A percentile compares a stretch with the other conserved stretches of the same genome.
Conservation (phyloP, 1,140 invertebrate species). For the Nasonia giraulti region DNA sequence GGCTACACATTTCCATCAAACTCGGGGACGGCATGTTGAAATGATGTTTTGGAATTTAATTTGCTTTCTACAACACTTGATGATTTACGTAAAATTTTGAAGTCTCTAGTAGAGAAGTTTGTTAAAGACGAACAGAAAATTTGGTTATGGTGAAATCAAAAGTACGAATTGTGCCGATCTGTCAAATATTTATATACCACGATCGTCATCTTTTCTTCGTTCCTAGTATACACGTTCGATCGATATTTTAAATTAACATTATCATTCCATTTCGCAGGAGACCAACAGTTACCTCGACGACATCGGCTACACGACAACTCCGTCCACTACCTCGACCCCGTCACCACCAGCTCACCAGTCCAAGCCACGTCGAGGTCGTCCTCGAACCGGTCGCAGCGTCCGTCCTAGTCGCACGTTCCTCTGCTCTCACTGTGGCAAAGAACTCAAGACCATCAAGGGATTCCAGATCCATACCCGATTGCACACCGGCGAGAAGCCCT, state of each 20-base stretch:
- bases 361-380: slow-evolving; percentile 33
- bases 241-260: too few species aligned
- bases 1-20: slow-evolving; percentile 5
- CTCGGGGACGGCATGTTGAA: slow-evolving; percentile 37
- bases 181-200: neutral
- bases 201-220: slow-evolving; percentile 23
- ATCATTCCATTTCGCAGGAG: neutral
- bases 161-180: neutral
- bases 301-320: neutral
- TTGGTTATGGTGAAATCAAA: slow-evolving; percentile 10
- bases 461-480: slow-evolving; percentile 73
- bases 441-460: slow-evolving; percentile 73
- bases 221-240: neutral
- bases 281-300: slow-evolving; percentile 23
- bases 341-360: neutral
- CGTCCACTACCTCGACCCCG: neutral
- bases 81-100: neutral
- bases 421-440: slow-evolving; percentile 71
- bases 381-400: neutral
- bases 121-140: neutral
- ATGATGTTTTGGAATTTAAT: neutral
- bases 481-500: slow-evolving; percentile 76
- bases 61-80: neutral
- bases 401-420: slow-evolving; percentile 46
- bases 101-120: too few species aligned